Conservation (phyloP, 2,888 invertebrate genomes). For the Mongoloraphidia duomilia region DNA sequence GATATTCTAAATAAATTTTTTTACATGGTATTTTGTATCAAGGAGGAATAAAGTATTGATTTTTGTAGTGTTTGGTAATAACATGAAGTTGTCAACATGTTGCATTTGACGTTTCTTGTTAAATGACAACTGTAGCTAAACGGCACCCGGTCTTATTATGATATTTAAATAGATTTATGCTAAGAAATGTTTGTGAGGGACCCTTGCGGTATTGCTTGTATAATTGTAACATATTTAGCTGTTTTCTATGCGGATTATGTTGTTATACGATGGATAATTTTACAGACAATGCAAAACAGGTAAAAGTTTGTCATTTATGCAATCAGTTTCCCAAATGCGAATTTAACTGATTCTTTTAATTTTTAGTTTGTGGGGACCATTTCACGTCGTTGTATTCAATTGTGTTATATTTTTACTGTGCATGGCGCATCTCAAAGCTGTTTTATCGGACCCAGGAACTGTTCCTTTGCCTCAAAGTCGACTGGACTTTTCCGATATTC, state of each 20-base stretch:
- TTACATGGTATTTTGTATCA: too few relatives aligned
- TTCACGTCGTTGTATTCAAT: slow-evolving; percentile 69
- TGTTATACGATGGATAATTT: slow-evolving; percentile 65
- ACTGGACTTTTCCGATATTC: slow-evolving; percentile 68
- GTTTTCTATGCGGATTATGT: slow-evolving; percentile 81
- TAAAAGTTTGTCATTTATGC: slow-evolving; percentile 24
- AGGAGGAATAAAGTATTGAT: too few relatives aligned
- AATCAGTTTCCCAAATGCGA: not conserved
- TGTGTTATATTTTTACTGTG: slow-evolving; percentile 57
- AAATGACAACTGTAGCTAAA: not conserved
- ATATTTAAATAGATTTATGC: slow-evolving; percentile 1
- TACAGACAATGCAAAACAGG: slow-evolving; percentile 71
- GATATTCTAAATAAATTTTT: too few relatives aligned
- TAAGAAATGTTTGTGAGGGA: slow-evolving; percentile 54
- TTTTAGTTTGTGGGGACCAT: slow-evolving; percentile 65
- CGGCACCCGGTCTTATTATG: not conserved
- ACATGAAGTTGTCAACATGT: not conserved
- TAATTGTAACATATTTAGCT: slow-evolving; percentile 63
- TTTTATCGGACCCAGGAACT: slow-evolving; percentile 78
- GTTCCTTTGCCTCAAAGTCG: slow-evolving; percentile 61
- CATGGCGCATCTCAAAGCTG: slow-evolving; percentile 69
- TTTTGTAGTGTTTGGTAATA: too few relatives aligned
- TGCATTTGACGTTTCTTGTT: not conserved
- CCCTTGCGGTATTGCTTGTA: slow-evolving; percentile 73
- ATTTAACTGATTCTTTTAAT: slow-evolving; percentile 4